Base-by-base conservation (phyloP, 2,797 vertebrate genomes). In the Acanthurus leucopareius region DNA sequence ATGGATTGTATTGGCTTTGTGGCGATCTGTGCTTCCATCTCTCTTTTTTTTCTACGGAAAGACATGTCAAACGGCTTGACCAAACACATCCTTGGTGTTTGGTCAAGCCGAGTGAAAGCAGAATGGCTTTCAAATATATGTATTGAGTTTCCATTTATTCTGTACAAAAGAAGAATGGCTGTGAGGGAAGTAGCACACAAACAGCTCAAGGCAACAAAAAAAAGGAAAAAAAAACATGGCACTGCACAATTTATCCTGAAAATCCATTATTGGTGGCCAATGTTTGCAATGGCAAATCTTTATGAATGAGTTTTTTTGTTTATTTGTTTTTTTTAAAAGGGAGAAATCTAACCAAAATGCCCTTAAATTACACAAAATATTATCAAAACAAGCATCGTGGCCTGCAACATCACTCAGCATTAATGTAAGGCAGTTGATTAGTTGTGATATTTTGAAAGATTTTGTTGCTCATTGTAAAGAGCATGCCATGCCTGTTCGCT, bases 1-100 rank as follows among this genome's bases (percentile, higher is more conserved):
- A 93, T 90, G 67, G 92, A 94, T 93, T 87, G 87, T 80, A 87
- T 93, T 90, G 92, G 91, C 82, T 92, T 87, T 90, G 88, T 88
- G 83, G 86, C 73, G 48, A 88, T 87, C 84, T 64, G 71, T 65
- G 70, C 73, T 68, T 65, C 58, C 65, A 35, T 35, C 32, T 35
- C 32, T 35, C 32, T 35, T 35, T 35, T 35, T 35, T 83, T 60
- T 68, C 54, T 67, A 70, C 85, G 78, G 17, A 85, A 84, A 88
- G 89, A 68, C 48, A 62, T 61, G 80, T 71, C 77, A 60, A 35
- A 35, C 6, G 32, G 32, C 62, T 60, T 64, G 69, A 68, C 65
- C 62, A 35, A 56, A n/a, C 49, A 63, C 42, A n/a, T n/a, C n/a
- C n/a, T n/a, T n/a, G n/a, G 52, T 66, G 66, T 88, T 85, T 75